phyloP scores from a whole-genome alignment of 2,113 vertebrate genomes.

The Psephotus haematonotus region DNA sequence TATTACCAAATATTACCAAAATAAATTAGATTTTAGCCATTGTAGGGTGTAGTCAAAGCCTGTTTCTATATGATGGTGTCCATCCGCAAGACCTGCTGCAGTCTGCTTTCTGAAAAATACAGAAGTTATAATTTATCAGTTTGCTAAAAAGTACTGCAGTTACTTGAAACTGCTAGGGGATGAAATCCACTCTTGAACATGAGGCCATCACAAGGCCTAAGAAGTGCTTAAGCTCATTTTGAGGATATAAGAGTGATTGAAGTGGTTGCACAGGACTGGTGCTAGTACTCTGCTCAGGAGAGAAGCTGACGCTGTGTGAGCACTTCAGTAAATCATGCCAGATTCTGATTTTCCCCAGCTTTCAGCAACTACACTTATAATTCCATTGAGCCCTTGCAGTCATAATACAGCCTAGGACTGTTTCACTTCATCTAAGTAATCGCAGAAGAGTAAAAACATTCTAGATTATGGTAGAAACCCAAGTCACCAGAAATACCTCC shows the following conservation, averaged over 20 bases:
- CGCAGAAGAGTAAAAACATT: neutral
- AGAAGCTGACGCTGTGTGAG: neutral
- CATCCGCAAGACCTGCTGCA: neutral
- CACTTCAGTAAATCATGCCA: conserved; percentile 40
- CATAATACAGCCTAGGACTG: neutral
- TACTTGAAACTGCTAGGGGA: neutral
- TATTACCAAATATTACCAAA: neutral
- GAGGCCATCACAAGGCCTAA: neutral
- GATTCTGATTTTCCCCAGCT: neutral
- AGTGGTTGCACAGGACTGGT: neutral
- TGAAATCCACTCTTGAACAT: neutral
- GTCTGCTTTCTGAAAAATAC: neutral
- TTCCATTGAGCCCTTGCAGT: neutral
- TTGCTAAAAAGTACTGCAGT: neutral
- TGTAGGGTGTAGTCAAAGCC: neutral
- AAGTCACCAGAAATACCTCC: neutral
- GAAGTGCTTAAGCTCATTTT: neutral
- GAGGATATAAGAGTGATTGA: neutral
- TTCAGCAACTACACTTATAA: conserved; percentile 29
- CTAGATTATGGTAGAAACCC: neutral
- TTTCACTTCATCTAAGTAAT: neutral
- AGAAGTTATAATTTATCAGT: neutral
- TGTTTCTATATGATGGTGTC: neutral
- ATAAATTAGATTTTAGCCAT: neutral
- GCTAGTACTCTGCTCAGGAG: neutral